These are phyloP conservation scores for Ariolimax columbianus DNA, from an alignment of 2,888 invertebrate species.

Conservation along the genomic window DNA sequence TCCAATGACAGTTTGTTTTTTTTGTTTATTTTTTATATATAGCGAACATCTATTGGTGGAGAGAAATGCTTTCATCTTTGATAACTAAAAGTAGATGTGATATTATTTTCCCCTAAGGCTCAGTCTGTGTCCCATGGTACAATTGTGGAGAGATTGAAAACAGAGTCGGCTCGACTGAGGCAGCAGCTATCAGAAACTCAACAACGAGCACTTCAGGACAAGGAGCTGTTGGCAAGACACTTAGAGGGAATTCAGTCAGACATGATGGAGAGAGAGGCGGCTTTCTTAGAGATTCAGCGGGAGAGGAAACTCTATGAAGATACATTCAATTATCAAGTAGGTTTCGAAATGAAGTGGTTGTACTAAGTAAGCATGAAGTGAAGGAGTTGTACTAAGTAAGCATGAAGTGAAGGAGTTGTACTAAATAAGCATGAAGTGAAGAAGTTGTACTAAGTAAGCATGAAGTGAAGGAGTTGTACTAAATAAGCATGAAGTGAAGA, in stretches of 20 bases:
- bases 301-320: constrained; percentile 76
- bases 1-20: no score
- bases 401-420: background rate
- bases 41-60: no score
- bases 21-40: no score
- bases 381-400: background rate
- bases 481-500: no score
- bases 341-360: background rate
- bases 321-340: constrained; percentile 69
- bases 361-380: background rate
- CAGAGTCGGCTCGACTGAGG: constrained; percentile 76
- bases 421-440: no score
- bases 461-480: no score
- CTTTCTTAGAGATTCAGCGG: constrained; percentile 78
- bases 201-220: constrained; percentile 79
- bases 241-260: constrained; percentile 80
- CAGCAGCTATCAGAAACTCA: constrained; percentile 77
- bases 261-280: constrained; percentile 80
- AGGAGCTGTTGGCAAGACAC: constrained; percentile 79
- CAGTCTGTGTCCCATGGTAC: constrained; percentile 71
- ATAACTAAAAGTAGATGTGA: background rate
- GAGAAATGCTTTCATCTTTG: no score
- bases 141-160: constrained; percentile 77
- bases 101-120: constrained; percentile 39
- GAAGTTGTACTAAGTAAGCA: no score